phyloP scores from a whole-genome alignment of 2,797 vertebrate species.

The Hemitrygon akajei region DNA sequence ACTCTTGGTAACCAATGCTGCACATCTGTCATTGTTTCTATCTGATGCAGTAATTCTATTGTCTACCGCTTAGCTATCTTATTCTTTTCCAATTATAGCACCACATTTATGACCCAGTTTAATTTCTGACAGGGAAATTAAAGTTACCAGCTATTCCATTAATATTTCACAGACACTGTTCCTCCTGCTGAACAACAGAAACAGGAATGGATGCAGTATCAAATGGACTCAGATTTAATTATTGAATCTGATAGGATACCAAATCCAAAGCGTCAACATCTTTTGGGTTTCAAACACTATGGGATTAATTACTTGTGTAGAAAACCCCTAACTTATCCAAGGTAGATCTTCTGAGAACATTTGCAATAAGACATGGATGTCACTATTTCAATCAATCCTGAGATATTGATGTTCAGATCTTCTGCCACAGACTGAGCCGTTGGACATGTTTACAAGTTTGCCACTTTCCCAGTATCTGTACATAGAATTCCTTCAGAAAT shows the following conservation, averaged over 20 bases:
- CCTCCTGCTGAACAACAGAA: slow-evolving; percentile 36
- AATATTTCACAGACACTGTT: slow-evolving; percentile 37
- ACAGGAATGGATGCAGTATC: slow-evolving; percentile 46
- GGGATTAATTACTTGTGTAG: slow-evolving; percentile 45
- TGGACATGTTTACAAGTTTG: too few species aligned
- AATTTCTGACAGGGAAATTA: slow-evolving; percentile 31
- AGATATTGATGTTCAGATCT: too few species aligned
- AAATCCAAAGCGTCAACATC: slow-evolving; percentile 38
- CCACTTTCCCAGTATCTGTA: too few species aligned
- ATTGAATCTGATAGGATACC: slow-evolving; percentile 45
- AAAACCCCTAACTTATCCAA: slow-evolving; percentile 29
- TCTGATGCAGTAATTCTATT: not conserved
- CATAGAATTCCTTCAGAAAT: too few species aligned
- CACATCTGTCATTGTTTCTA: not conserved
- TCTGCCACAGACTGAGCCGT: too few species aligned
- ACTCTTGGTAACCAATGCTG: not conserved
- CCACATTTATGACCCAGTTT: not conserved
- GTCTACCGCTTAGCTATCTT: not conserved
- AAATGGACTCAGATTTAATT: slow-evolving; percentile 50
- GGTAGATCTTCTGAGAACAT: too few species aligned
- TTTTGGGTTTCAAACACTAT: slow-evolving; percentile 38
- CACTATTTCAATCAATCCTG: too few species aligned
- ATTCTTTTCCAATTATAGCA: not conserved
- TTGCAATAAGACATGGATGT: too few species aligned
- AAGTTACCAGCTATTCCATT: slow-evolving; percentile 34